Evolutionary conservation across 2,888 invertebrate species (phyloP), one percentile per base, ranked within the genome.

Genomic region (Phyllotreta striolata): DNA sequence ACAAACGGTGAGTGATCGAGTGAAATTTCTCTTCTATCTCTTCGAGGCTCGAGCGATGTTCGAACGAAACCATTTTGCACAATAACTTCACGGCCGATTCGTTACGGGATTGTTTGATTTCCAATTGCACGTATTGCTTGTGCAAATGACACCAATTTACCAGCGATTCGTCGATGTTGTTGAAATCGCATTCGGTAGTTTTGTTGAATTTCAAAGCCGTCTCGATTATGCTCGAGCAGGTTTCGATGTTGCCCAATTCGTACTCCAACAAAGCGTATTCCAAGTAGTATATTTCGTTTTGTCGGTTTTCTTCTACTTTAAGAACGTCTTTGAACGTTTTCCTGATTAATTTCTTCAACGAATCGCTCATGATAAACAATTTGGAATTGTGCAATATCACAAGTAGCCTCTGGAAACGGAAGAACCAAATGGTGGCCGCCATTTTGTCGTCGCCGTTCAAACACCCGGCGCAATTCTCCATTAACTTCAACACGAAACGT

Each of bases 251-350:
- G 10, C 83, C 84, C 38, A 84, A 76, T 76, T 87, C 87, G 56
- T 81, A 81, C 75, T 89, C 88, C 60, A 87, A 83, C 52, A 88
- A 75, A 6, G 87, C 88, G 74, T 87, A 87, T 76, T 89, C 89
- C 3, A 84, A 83, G 73, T 87, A 90, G 66, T 87, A 85, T 56
- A 86, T 80, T 14, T 86, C 74, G 68, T 86, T 84, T 68, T 84
- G 85, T 37, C 88, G 80, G 73, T 88, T 86, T 39, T 81, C 80
- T 0, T 82, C 81, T 41, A 78, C 79, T 63, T 86, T 86, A 0
- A 89, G 72, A 49, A 88, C 79, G 10, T 83, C 83, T 68, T 88
- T 89, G 4, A 88, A 78, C 7, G 82, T 81, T 0, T 78, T 77
- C 66, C 85, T 86, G 0, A 85, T 75, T 68, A 82, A 82, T 71